phyloP scores from a whole-genome alignment of 2,113 vertebrate genomes.

The Perca flavescens region DNA sequence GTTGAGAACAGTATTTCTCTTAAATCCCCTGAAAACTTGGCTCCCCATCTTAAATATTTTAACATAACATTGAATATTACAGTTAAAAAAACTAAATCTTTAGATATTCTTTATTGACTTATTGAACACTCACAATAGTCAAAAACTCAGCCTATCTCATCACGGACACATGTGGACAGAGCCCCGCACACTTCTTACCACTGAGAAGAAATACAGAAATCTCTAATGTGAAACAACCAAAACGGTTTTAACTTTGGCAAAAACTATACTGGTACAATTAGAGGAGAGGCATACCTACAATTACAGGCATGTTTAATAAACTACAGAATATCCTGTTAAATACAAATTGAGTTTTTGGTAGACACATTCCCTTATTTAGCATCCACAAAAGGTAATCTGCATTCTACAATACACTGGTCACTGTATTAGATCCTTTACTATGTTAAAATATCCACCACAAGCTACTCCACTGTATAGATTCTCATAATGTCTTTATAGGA shows the following conservation, averaged over 20 bases:
- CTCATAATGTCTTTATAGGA: not conserved
- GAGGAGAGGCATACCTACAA: too few relatives aligned
- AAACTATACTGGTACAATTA: not conserved
- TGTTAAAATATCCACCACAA: not conserved
- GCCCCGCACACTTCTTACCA: not conserved
- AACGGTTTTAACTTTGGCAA: not conserved
- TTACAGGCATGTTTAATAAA: not conserved
- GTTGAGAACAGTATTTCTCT: not conserved
- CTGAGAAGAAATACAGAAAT: not conserved
- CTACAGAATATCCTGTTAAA: not conserved
- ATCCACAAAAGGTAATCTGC: not conserved
- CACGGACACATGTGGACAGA: not conserved
- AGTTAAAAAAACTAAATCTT: too few relatives aligned
- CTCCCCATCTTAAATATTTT: not conserved
- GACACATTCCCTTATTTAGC: not conserved
- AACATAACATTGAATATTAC: too few relatives aligned
- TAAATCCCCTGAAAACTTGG: not conserved
- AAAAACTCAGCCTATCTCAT: too few relatives aligned
- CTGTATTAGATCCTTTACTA: not conserved
- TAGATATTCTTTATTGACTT: too few relatives aligned
- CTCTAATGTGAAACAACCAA: not conserved
- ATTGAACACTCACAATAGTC: too few relatives aligned
- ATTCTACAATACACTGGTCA: not conserved
- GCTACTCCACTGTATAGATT: not conserved
- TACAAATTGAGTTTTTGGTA: not conserved